Base-by-base conservation (phyloP, 2,888 invertebrate species). In the Octodonta nipae region DNA sequence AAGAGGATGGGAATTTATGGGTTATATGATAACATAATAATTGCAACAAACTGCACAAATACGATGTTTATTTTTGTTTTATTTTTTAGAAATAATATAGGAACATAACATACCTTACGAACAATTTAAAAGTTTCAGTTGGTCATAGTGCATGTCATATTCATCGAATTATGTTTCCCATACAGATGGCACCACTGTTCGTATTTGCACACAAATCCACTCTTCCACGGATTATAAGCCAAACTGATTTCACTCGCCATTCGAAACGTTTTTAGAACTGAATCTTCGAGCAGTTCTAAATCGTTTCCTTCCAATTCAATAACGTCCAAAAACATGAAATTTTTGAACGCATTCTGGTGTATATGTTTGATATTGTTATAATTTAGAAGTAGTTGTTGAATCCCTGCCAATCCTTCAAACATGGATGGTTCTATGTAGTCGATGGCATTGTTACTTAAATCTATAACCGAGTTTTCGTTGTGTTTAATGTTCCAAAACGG, bases 391-490 rank as follows among this genome's bases (percentile, higher is more conserved):
- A 49, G 24, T 10, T 37, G 30, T 11, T 36, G 26, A 3, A 49
- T 33, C 26, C 36, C 41, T 15, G 28, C 30, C 11, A 44, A 30
- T n/a, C 42, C 43, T 26, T 32, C 33, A 17, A 49, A 43, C 3
- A 41, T 33, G 13, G 41, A 40, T 5, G 36, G 31, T 20, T 38
- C 38, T 22, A 49, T 38, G 17, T 20, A 37, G 5, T 39, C 42
- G 30, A 49, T 36, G 26, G 44, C 40, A 32, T 51, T 51, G 28
- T 28, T 8, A 15, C 46, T 45, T 24, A 49, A 36, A 30, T 49
- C 44, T 17, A 51, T 38, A 7, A 37, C 3, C 7, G 42, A 37
- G 5, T 29, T n/a, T 13, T 37, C 34, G 3, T 16, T 11, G 15
- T 28, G 15, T 13, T 34, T 28, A 4, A 20, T 28, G 22, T 37